phyloP scores from a whole-genome alignment of 2,797 vertebrate species.

The Enteromius radiatus region DNA sequence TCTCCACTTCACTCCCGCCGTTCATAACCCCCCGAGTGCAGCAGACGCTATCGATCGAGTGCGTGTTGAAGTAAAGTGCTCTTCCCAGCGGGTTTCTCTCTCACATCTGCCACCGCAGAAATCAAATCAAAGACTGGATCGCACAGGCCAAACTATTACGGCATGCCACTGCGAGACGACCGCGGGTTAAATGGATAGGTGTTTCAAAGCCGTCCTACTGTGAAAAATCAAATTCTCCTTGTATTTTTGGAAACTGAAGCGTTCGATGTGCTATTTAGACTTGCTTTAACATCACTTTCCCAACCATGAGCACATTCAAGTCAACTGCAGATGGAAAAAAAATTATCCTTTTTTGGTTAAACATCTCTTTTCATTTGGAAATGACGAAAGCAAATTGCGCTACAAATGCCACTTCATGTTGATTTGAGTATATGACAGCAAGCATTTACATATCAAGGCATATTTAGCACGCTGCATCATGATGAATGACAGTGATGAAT shows the following conservation, averaged over 20 bases:
- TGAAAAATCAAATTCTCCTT: neutral
- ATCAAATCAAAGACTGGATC: constrained; percentile 22
- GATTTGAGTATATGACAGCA: neutral
- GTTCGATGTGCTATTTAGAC: neutral
- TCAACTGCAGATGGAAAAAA: neutral
- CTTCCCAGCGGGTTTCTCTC: constrained; percentile 19
- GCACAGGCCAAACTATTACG: neutral
- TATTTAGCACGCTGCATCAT: neutral
- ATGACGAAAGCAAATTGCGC: neutral
- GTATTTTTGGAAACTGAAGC: neutral
- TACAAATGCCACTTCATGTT: neutral
- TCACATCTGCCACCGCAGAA: constrained; percentile 13
- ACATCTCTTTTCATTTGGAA: neutral
- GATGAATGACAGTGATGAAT: neutral
- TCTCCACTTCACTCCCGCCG: constrained; percentile 42
- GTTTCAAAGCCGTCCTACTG: neutral
- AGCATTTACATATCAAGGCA: neutral
- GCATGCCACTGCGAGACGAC: neutral
- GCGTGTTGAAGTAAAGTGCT: constrained; percentile 56
- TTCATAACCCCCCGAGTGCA: constrained; percentile 58
- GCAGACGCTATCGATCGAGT: constrained; percentile 60
- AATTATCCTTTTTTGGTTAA: neutral
- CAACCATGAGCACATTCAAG: neutral
- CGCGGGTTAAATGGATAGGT: neutral
- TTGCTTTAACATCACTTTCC: neutral